These are phyloP conservation scores for Chamaea fasciata DNA, from an alignment of 2,113 vertebrate genomes.

Conservation along the genomic window DNA sequence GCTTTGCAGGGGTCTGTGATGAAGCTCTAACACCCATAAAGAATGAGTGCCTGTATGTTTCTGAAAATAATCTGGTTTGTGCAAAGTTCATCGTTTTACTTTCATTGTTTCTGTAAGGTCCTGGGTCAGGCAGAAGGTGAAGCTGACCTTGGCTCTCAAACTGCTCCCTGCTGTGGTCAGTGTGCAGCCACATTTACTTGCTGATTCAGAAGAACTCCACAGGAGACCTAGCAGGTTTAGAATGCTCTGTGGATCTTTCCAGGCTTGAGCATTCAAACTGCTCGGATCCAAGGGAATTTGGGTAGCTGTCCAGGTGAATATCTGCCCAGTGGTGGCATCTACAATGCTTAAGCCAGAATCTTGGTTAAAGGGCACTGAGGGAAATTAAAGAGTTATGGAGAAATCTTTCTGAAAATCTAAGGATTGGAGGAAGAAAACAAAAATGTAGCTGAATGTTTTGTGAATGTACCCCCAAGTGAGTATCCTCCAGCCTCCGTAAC, in stretches of 20 bases:
- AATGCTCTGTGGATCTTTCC: not conserved
- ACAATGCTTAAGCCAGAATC: not conserved
- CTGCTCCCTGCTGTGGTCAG: not conserved
- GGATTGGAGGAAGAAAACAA: not conserved
- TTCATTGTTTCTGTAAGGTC: not conserved
- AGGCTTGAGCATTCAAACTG: not conserved
- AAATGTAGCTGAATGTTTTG: not conserved
- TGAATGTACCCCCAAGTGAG: fast-evolving
- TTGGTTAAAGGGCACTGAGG: not conserved
- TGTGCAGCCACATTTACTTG: not conserved
- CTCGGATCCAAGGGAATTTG: not conserved
- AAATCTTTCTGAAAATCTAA: not conserved
- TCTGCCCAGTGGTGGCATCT: not conserved
- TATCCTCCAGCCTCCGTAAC: not conserved
- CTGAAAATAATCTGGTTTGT: not conserved
- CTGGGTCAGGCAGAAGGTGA: not conserved
- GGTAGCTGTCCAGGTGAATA: not conserved
- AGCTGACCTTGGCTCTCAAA: not conserved
- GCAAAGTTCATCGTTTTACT: not conserved
- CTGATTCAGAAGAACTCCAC: not conserved
- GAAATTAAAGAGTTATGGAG: not conserved
- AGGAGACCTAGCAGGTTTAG: not conserved
- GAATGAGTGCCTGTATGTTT: not conserved
- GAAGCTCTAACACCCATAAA: not conserved
- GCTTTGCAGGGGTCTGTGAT: not conserved